Evolutionary conservation across 64 coral and sea anemone genomes (phyloP), one percentile per base, ranked within the genome.

Genomic region (Stylophora pistillata): DNA sequence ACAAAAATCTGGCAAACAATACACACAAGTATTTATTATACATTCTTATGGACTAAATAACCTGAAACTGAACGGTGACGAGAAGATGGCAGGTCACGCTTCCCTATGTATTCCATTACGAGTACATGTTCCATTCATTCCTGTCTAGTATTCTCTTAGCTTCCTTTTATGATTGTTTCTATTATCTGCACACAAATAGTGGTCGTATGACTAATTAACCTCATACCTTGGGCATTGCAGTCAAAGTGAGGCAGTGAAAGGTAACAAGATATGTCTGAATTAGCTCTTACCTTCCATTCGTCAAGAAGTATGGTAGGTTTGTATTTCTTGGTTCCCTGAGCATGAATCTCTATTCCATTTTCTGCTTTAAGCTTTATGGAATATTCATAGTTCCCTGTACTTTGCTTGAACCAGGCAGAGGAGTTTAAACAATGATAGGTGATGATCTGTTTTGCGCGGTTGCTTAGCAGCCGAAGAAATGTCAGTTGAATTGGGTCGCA

Each of bases 341-440:
- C 96, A 58, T 98, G 78, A 31, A 95, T 90, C 56, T 93, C 81
- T 58, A 98, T 90, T 5, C 93, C 93, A 89, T 98, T 98, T 56
- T 95, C 89, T 53, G 81, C 90, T 53, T 89, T 77, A n/a, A 98
- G 89, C 81, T 95, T 95, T 15, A 98, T 91, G 10, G 93, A 89
- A 27, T 86, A 89, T 10, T 89, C 53, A 31, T 92, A 92, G 23
- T 78, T 87, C 34, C 62, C 71, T 21, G 86, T 78, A 14, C 84
- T 64, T 71, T 89, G 85, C 52, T 95, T 88, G 78, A 90, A 92
- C 96, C 96, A 98, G 52, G 93, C 96, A 74, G 78, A 91, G 16
- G 96, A 95, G 60, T 98, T 95, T 31, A 90, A 94, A 85, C 96
- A 98, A 54, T 98, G 96, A 69, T 98, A 98, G 12, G 96, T 98